Evolutionary conservation across 2,113 vertebrate genomes (phyloP), one percentile per base, ranked within the genome.

Genomic region (Desmodus rotundus): DNA sequence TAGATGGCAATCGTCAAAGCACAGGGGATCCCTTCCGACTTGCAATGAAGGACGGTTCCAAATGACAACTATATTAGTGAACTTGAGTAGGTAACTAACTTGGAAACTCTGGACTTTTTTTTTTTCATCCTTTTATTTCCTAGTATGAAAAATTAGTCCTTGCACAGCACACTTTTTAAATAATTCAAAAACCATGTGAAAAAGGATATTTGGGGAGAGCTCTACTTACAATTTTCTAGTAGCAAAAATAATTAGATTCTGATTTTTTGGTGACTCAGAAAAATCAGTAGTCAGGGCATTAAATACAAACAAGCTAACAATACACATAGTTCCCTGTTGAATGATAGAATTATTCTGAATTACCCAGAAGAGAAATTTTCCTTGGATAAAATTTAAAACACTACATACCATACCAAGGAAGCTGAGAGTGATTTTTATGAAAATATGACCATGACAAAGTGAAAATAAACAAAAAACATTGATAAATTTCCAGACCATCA

Each of bases 381-480:
- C n/a, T 67, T 61, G 36, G 14, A 94, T 81, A 91, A 95, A 95
- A 85, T 78, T 50, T 92, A 86, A 97, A 96, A 90, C 5, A 78
- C 90, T 87, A 73, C 10, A 80, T 74, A 74, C 12, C 14, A 43
- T 43, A 91, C 38, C 80, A 85, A 94, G 10, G 15, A 72, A 89
- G 12, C 70, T 28, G 24, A 41, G 20, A 92, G 22, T 70, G 36
- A 36, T 88, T 91, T 86, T 96, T 84, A 84, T 73, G 43, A 84
- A 96, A 94, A 67, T 26, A 24, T 68, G 15, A 95, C 43, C 52
- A 80, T 73, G n/a, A 92, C n/a, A 87, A 92, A 56, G 43, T 54
- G n/a, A 84, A 95, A 94, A 82, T n/a, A 52, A 54, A 1, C 7
- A 77, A 38, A 88, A 93, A 92, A 58, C 52, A 83, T 17, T 52